Percentiles rank a stretch among this genome's conserved stretches.
Evolutionary conservation across 1,140 invertebrate species (phyloP).

Genomic region (Euura lappo): DNA sequence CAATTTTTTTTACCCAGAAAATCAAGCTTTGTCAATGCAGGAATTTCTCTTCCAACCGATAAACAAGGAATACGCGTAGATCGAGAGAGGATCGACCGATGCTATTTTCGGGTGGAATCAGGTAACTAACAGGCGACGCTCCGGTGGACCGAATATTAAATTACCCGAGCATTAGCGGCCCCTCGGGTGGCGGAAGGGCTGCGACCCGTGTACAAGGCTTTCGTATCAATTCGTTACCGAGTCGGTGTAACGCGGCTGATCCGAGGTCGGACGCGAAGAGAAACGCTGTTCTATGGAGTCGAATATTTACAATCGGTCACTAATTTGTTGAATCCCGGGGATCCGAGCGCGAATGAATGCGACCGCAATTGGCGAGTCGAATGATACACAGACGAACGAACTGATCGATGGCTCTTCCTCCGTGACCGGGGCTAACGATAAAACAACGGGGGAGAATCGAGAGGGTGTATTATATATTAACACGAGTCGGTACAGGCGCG

Average conservation of each 20-base stretch:
- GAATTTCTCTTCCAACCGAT: too few species aligned
- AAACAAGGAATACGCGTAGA: background rate
- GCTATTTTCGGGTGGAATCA: constrained; percentile 2
- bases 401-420: too few species aligned
- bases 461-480: background rate
- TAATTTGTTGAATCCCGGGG: too few species aligned
- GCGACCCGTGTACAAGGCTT: background rate
- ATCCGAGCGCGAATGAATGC: too few species aligned
- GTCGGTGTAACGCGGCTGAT: background rate
- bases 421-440: too few species aligned
- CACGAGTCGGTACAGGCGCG: background rate
- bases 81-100: background rate
- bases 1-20: too few species aligned
- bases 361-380: too few species aligned
- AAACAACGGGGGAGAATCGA: too few species aligned
- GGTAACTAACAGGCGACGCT: constrained; percentile 5
- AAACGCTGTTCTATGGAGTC: background rate
- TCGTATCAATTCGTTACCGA: background rate
- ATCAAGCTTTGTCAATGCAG: too few species aligned
- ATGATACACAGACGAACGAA: too few species aligned
- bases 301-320: too few species aligned
- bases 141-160: constrained; percentile 2
- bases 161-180: background rate
- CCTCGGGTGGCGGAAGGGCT: background rate
- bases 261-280: background rate